phyloP scores from a whole-genome alignment of 2,888 invertebrate genomes.

The Stenolophus ochropezus region DNA sequence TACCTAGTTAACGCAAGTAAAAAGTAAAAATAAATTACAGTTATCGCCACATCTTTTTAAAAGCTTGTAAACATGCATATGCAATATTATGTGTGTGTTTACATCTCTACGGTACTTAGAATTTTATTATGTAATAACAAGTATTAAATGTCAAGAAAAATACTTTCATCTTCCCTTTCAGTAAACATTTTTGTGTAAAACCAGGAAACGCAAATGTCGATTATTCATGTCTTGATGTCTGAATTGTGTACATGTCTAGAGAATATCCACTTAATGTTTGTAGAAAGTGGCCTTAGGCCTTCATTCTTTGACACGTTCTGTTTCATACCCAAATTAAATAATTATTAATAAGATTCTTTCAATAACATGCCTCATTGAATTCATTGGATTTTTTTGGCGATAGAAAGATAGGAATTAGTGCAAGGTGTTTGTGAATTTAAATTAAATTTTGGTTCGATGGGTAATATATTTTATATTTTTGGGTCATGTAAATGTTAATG shows the following conservation, averaged over 20 bases:
- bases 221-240: background rate
- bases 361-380: slow-evolving; percentile 54
- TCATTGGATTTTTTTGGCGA: slow-evolving; percentile 1
- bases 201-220: background rate
- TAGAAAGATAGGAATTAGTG: background rate
- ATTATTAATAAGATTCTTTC: slow-evolving; percentile 50
- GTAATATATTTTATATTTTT: slow-evolving; percentile 1
- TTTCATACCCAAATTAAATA: slow-evolving; percentile 51
- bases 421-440: slow-evolving; percentile 4
- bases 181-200: background rate
- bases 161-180: background rate
- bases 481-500: background rate
- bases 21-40: too few relatives aligned
- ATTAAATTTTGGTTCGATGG: slow-evolving; percentile 3
- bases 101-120: background rate
- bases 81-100: background rate
- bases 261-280: background rate
- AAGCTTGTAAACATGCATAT: background rate
- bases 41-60: background rate
- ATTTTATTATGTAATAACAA: slow-evolving; percentile 5
- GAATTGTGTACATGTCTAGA: background rate
- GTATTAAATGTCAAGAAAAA: slow-evolving; percentile 3
- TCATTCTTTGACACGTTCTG: slow-evolving; percentile 36
- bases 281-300: slow-evolving; percentile 50
- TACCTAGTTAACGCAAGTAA: too few relatives aligned